Base-by-base conservation (phyloP, 2,797 vertebrate genomes). In the Podargus strigoides region DNA sequence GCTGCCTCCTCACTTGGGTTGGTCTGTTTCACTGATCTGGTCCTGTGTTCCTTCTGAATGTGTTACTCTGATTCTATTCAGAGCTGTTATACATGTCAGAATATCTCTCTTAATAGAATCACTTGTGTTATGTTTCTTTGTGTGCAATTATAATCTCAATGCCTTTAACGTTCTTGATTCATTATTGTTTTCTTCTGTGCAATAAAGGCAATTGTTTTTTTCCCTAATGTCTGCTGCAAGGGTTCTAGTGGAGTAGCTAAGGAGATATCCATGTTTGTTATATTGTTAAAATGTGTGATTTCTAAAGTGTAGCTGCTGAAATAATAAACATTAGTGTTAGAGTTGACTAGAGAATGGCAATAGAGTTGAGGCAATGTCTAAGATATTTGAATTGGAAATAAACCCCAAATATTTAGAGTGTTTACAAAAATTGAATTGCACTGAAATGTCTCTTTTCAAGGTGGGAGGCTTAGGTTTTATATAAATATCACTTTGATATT, bases 131-230 rank as follows among this genome's bases (percentile, higher is more conserved):
- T 76, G 70, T 94, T 94, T 94, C 85, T 78, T 81, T 56, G 69
- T 75, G 66, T 74, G 91, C 95, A 96, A 70, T 97, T 97, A 96
- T 64, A 69, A 76, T 86, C 85, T 67, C 4, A 39, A 46, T 87
- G 94, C 56, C 59, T 97, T 92, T 86, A 85, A 93, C 74, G 49
- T 73, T 84, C 76, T 77, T 19, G 19, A 23, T 89, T 94, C 94
- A 56, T 96, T 92, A 96, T 86, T 92, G 85, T 78, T 95, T 96
- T 94, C 62, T 69, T 95, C 87, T 58, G n/a, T 76, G 91, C 91
- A 88, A 86, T 93, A 90, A 95, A 96, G 74, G 79, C 92, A 94
- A 93, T 97, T 94, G 87, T 69, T 91, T 95, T 49, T 95, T 91
- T 79, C 89, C 94, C 92, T 90, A 3, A 93, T 85, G 95, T 87